Base-by-base conservation (phyloP, 2,797 vertebrate genomes). In the Syngnathus rostellatus region DNA sequence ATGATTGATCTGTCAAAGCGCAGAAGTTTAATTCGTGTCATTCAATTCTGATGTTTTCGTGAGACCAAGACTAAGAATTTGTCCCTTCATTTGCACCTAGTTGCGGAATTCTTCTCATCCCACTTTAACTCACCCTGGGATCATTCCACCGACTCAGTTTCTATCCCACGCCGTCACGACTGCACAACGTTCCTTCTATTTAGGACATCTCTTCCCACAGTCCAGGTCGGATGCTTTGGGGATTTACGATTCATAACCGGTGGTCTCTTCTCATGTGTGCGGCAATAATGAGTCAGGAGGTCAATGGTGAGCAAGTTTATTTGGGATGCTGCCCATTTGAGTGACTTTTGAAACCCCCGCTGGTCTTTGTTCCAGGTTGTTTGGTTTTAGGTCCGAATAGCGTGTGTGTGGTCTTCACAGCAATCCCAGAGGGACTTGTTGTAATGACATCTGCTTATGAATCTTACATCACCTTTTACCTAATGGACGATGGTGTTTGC, bases 161-260 rank as follows among this genome's bases (percentile, higher is more conserved):
- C 68, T n/a, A 21, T 79, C 88, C 89, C 75, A 89, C 84, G 37
- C 31, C 75, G 73, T 78, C 78, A 77, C 68, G 31, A 19, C 66
- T 85, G 83, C 83, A 88, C 82, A 78, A 72, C 63, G 73, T 75
- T 82, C 75, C 71, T 82, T 86, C 72, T 86, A 19, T 31, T 69
- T 57, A 16, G 25, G 54, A 8, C 66, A 66, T 72, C 72, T 81
- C 74, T 75, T 84, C 74, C 74, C 68, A 77, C 81, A 61, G 39
- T 60, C 63, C 40, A 39, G 58, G 50, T 68, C 72, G 48, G 81
- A 68, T n/a, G 37, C 57, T 76, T 67, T 58, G 41, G 51, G 64
- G 66, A 11, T 68, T 70, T 77, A 68, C 73, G 63, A 74, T 72
- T 58, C 64, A 57, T 64, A 70, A 75, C 74, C 72, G 45, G 60